phyloP scores from a whole-genome alignment of 1,140 invertebrate species.

The Pemphigus obesinymphae region DNA sequence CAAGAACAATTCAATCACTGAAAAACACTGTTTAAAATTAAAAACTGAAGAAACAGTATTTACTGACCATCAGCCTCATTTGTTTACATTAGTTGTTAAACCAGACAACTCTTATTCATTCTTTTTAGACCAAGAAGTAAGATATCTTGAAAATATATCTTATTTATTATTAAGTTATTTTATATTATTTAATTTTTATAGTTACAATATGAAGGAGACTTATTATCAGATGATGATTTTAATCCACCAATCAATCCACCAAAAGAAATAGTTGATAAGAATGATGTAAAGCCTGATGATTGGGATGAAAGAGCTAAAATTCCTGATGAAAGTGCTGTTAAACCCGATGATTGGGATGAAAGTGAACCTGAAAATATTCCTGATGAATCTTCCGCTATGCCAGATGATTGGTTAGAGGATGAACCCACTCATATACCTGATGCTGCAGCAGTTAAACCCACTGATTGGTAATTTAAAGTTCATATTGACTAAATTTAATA shows the following conservation, averaged over 20 bases:
- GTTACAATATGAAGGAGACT: slow-evolving; percentile 74
- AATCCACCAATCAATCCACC: slow-evolving; percentile 91
- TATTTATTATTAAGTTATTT: background rate
- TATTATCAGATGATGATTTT: slow-evolving; percentile 89
- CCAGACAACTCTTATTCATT: slow-evolving; percentile 82
- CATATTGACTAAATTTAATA: background rate
- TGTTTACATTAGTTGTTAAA: slow-evolving; percentile 83
- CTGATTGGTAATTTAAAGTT: slow-evolving; percentile 68
- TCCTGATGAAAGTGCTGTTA: slow-evolving; percentile 76
- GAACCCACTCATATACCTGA: slow-evolving; percentile 86
- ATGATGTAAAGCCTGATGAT: slow-evolving; percentile 82
- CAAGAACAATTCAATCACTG: slow-evolving; percentile 78
- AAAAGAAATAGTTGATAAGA: slow-evolving; percentile 89
- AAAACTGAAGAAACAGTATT: slow-evolving; percentile 66
- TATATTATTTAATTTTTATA: slow-evolving; percentile 41
- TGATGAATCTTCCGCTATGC: slow-evolving; percentile 82
- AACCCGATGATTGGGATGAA: slow-evolving; percentile 95
- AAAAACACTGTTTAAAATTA: slow-evolving; percentile 89
- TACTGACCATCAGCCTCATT: slow-evolving; percentile 91
- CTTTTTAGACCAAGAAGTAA: slow-evolving; percentile 64
- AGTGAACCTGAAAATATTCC: slow-evolving; percentile 83
- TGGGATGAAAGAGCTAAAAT: slow-evolving; percentile 99
- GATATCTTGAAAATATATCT: background rate
- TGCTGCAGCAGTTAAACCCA: slow-evolving; percentile 78
- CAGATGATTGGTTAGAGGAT: slow-evolving; percentile 90